Conservation (phyloP, 92 coral and sea anemone genomes). For the Zoanthus gigantus region DNA sequence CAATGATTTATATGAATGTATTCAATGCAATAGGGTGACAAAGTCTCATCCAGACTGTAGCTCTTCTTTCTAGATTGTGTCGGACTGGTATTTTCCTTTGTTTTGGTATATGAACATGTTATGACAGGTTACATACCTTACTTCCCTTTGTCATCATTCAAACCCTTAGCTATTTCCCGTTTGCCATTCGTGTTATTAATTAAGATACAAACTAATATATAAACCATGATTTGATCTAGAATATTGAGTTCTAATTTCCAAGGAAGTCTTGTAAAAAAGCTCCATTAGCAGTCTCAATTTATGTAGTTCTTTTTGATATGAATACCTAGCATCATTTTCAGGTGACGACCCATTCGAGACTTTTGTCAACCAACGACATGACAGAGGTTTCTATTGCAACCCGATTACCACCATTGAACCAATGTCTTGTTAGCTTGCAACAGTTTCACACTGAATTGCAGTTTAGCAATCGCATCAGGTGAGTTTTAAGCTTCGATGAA, state of each 20-base stretch:
- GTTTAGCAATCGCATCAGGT: not conserved
- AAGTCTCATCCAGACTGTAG: too few species aligned
- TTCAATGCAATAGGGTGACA: not conserved
- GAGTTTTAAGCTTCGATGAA: not conserved
- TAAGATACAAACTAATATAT: too few species aligned
- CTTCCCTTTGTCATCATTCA: too few species aligned
- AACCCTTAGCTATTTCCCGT: not conserved
- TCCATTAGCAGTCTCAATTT: not conserved
- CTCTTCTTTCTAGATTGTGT: too few species aligned
- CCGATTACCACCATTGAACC: not conserved
- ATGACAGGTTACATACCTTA: too few species aligned
- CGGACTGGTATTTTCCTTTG: too few species aligned
- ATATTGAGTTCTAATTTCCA: too few species aligned
- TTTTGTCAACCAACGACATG: constrained; percentile 71
- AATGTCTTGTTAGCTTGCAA: not conserved
- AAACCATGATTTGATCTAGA: too few species aligned
- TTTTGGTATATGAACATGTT: too few species aligned
- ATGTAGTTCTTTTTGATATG: not conserved
- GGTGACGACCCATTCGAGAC: constrained; percentile 83
- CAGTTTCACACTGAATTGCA: not conserved
- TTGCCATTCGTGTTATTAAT: too few species aligned
- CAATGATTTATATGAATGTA: not conserved
- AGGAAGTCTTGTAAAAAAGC: not conserved
- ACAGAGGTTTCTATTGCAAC: constrained; percentile 55
- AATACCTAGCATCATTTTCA: not conserved